phyloP scores from a whole-genome alignment of 2,888 invertebrate species.

The Parnassius apollo region DNA sequence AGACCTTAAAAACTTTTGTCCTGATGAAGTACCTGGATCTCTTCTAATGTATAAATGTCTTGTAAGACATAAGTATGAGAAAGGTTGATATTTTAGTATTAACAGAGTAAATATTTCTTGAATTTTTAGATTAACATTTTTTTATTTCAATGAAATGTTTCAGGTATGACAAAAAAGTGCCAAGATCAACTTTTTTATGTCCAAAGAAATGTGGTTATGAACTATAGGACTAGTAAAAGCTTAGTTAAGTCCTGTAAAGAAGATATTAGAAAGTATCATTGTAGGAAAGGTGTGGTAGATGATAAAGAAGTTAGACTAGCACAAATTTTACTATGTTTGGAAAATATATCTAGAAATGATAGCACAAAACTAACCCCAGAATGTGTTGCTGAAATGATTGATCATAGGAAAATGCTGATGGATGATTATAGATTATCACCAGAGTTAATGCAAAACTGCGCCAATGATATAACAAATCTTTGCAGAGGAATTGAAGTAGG shows the following conservation, averaged over 20 bases:
- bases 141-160: constrained; percentile 36
- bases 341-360: constrained; percentile 87
- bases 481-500: constrained; percentile 89
- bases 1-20: constrained; percentile 90
- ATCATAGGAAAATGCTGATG: constrained; percentile 94
- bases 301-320: constrained; percentile 92
- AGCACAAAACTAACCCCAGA: constrained; percentile 87
- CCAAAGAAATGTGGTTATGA: constrained; percentile 93
- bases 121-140: neutral
- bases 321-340: constrained; percentile 95
- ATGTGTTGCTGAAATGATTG: constrained; percentile 94
- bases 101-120: neutral
- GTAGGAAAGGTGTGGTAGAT: constrained; percentile 90
- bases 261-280: constrained; percentile 92
- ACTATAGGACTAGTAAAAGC: constrained; percentile 94
- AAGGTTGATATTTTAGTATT: constrained; percentile 60
- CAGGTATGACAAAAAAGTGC: constrained; percentile 85
- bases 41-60: constrained; percentile 95
- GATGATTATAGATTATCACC: constrained; percentile 96
- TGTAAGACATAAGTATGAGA: constrained; percentile 89
- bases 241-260: constrained; percentile 93
- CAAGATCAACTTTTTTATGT: constrained; percentile 90
- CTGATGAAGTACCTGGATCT: constrained; percentile 87
- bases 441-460: constrained; percentile 93
- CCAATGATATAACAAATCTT: constrained; percentile 88